Percentiles rank a stretch among this genome's conserved stretches.
These are phyloP conservation scores for Xylota segnis DNA, from an alignment of 2,888 invertebrate species.

Conservation along the genomic window DNA sequence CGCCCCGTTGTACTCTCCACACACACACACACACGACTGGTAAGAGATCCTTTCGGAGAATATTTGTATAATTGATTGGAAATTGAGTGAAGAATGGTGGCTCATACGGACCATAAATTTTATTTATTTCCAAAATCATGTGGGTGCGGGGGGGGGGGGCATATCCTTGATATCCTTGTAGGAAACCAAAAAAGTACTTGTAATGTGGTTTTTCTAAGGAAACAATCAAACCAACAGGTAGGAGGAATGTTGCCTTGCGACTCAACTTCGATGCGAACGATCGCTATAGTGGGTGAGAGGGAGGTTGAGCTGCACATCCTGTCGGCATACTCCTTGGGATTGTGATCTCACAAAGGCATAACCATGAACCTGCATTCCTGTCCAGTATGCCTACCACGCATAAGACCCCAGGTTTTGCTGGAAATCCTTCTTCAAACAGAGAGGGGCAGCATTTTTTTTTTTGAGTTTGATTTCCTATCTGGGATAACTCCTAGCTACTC, in stretches of 20 bases:
- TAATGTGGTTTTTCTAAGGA: background rate
- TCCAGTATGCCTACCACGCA: too few relatives aligned
- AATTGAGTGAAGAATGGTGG: conserved; percentile 42
- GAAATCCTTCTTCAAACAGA: too few relatives aligned
- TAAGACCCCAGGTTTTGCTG: too few relatives aligned
- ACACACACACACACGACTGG: conserved; percentile 1
- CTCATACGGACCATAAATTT: conserved; percentile 28
- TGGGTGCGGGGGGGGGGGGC: background rate
- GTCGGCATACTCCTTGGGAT: too few relatives aligned
- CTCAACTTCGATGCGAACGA: background rate
- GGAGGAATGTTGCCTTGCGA: background rate
- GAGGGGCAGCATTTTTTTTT: too few relatives aligned
- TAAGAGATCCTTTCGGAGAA: conserved; percentile 26
- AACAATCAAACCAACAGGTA: background rate
- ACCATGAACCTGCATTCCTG: too few relatives aligned
- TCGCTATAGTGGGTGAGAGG: too few relatives aligned
- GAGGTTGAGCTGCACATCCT: too few relatives aligned
- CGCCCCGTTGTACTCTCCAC: background rate
- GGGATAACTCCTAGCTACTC: too few relatives aligned
- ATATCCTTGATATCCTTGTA: background rate
- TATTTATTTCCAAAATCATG: conserved; percentile 9
- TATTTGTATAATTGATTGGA: conserved; percentile 56
- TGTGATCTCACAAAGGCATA: too few relatives aligned
- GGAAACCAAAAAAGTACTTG: background rate
- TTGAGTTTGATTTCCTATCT: too few relatives aligned